These are phyloP conservation scores for Apamea crenata DNA, from an alignment of 2,888 invertebrate species.

Conservation along the genomic window DNA sequence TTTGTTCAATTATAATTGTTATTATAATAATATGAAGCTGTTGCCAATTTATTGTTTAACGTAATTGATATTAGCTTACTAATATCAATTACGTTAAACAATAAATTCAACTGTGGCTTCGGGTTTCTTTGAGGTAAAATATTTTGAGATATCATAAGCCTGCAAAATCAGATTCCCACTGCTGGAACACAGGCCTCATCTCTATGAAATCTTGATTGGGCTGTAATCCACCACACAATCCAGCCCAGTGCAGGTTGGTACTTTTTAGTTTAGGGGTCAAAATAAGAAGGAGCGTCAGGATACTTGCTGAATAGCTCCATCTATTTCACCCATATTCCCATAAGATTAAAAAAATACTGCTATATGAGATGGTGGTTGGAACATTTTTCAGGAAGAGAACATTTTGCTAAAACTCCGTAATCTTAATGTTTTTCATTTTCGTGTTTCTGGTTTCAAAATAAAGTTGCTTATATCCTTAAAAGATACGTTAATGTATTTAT, in stretches of 20 bases:
- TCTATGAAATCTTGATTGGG: not conserved
- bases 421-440: not conserved
- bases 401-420: not conserved
- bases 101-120: no score
- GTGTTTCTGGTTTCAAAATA: conserved; percentile 1
- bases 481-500: conserved; percentile 2
- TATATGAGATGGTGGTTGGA: not conserved
- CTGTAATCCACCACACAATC: no score
- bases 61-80: no score
- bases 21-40: not conserved
- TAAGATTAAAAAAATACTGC: not conserved
- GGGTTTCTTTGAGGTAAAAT: not conserved
- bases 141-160: not conserved
- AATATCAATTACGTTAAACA: no score
- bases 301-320: not conserved
- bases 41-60: not conserved
- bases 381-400: not conserved
- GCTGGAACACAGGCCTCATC: not conserved
- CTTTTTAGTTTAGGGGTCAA: not conserved
- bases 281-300: not conserved
- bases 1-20: conserved; percentile 10
- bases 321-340: not conserved
- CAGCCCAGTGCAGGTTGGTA: no score
- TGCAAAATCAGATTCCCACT: not conserved
- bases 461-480: not conserved